Evolutionary conservation across 2,797 vertebrate genomes (phyloP), one percentile per base, ranked within the genome.

Genomic region (Pogonophryne albipinna): DNA sequence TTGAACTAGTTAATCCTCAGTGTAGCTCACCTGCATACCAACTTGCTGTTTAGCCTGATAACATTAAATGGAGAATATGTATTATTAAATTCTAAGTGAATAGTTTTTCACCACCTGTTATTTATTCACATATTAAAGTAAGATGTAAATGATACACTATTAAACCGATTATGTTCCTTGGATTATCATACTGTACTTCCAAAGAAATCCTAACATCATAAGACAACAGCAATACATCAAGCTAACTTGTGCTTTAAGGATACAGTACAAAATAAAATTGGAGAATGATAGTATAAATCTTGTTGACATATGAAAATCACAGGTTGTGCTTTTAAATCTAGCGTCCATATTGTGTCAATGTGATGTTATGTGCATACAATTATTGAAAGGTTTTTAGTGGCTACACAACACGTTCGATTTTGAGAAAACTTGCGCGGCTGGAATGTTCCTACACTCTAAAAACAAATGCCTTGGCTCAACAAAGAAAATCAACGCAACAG

Each of bases 1-100:
- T 50, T 67, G 74, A 68, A 81, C 80, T 64, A 41, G 0, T 71
- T 83, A 67, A 58, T 15, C 47, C 56, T 82, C 69, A 41, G 49
- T 12, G 10, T 19, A 20, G 41, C 3, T 12, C 13, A 10, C 16
- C 34, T 67, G 57, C 10, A 51, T 65, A 23, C 51, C 46, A 31
- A 41, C 41, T 56, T 38, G n/a, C 34, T 19, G 0, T 41, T 46
- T 27, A 58, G 46, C 62, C 19, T 44, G 27, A 55, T 68, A 4
- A 17, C 38, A 34, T 67, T 41, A 47, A 38, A 58, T 34, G 51
- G 14, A 47, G 31, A 38, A 55, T 7, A 13, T 47, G 34, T 57
- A 45, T 69, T 44, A 14, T 52, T 66, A 5, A n/a, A 44, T 20
- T 13, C 49, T 67, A 16, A 4, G 3, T 47, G 13, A 55, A 44